Conservation (phyloP, 92 coral and sea anemone species). For the Epizoanthus ramosus region DNA sequence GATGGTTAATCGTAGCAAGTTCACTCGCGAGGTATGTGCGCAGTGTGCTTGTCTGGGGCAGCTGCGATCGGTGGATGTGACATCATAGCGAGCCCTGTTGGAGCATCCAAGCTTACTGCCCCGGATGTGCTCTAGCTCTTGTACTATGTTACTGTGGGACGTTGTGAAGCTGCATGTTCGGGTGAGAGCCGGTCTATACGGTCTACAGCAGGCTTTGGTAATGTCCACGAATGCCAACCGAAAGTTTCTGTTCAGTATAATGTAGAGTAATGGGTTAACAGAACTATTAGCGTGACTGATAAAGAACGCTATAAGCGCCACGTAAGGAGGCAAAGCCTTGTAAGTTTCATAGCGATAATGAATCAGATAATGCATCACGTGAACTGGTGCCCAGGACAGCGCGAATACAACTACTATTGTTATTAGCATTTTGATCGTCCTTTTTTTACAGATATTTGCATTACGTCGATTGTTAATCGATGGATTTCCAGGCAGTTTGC, state of each 20-base stretch:
- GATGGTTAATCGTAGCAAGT: not conserved
- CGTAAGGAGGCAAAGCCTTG: slow-evolving; percentile 24
- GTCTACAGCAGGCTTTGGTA: slow-evolving; percentile 24
- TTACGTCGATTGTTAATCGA: slow-evolving; percentile 52
- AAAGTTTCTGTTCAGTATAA: slow-evolving; percentile 67
- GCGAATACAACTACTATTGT: slow-evolving; percentile 70
- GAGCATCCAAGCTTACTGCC: not conserved
- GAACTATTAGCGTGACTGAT: slow-evolving; percentile 74
- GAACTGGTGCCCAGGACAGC: slow-evolving; percentile 78
- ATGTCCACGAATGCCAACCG: slow-evolving; percentile 66
- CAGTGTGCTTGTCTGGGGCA: not conserved
- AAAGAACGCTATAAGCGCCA: slow-evolving; percentile 50
- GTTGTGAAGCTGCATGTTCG: slow-evolving; percentile 25
- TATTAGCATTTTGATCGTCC: slow-evolving; percentile 76
- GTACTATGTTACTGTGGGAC: slow-evolving; percentile 17
- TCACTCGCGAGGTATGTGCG: not conserved
- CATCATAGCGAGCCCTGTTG: not conserved
- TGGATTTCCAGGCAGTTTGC: slow-evolving; percentile 80
- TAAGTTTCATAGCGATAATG: slow-evolving; percentile 36
- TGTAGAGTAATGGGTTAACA: slow-evolving; percentile 72
- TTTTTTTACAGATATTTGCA: slow-evolving; percentile 58
- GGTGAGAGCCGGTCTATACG: slow-evolving; percentile 9
- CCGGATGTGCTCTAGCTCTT: slow-evolving; percentile 22
- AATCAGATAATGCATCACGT: slow-evolving; percentile 65
- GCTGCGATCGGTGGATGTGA: not conserved